Evolutionary conservation across 2,888 invertebrate genomes (phyloP).

Genomic region (Pyralis farinalis): DNA sequence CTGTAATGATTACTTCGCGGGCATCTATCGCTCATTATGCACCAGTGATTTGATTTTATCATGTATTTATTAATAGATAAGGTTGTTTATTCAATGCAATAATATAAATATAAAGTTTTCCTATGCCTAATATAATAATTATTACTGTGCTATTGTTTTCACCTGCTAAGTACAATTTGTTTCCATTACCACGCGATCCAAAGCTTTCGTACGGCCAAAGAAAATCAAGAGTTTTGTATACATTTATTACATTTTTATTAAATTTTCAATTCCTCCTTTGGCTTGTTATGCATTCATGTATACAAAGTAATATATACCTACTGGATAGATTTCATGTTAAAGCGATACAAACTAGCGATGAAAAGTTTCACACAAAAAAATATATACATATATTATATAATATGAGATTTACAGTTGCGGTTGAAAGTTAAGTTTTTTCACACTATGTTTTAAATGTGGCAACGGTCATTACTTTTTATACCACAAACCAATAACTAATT

Average conservation of each 20-base stretch:
- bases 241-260: conserved; percentile 37
- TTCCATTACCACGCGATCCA: conserved; percentile 41
- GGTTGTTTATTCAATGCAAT: conserved; percentile 43
- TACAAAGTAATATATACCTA: conserved; percentile 31
- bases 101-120: conserved; percentile 27
- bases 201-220: conserved; percentile 60
- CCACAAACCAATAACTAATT: too few relatives aligned
- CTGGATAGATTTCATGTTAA: conserved; percentile 23
- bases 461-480: too few relatives aligned
- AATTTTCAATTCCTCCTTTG: conserved; percentile 43
- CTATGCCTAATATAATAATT: conserved; percentile 19
- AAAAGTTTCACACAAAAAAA: too few relatives aligned
- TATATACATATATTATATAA: too few relatives aligned
- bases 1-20: conserved; percentile 14
- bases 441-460: too few relatives aligned
- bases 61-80: conserved; percentile 28
- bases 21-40: conserved; percentile 24
- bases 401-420: too few relatives aligned
- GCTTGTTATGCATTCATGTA: conserved; percentile 33
- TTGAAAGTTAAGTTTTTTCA: too few relatives aligned
- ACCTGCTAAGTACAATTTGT: conserved; percentile 66
- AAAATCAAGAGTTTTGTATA: conserved; percentile 38
- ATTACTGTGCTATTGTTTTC: conserved; percentile 19
- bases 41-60: conserved; percentile 62
- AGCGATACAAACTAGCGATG: too few relatives aligned